Conservation (phyloP, 2,113 vertebrate species). For the Mormyrus lacerda region DNA sequence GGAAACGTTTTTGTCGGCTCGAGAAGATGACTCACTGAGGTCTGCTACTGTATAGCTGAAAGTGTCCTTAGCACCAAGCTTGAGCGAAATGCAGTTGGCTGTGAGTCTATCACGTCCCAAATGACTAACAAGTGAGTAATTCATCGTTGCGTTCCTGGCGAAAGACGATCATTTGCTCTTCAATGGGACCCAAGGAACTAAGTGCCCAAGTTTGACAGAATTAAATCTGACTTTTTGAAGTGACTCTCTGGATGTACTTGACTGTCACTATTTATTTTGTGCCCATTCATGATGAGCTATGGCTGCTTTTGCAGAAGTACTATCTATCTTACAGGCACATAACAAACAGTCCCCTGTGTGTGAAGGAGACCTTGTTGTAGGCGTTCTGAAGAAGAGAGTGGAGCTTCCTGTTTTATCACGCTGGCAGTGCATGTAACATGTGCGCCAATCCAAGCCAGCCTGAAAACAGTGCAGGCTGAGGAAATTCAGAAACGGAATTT, state of each 20-base stretch:
- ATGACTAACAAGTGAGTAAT: slow-evolving; percentile 30
- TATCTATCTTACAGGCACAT: slow-evolving; percentile 30
- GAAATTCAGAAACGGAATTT: neutral
- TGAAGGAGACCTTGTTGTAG: slow-evolving; percentile 28
- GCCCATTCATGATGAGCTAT: slow-evolving; percentile 28
- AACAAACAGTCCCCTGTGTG: slow-evolving; percentile 41
- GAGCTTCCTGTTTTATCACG: neutral
- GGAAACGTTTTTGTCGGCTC: neutral
- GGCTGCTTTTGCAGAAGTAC: slow-evolving; percentile 36
- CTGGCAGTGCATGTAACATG: neutral
- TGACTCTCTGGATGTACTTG: slow-evolving; percentile 37
- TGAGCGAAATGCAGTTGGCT: neutral
- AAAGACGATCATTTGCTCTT: slow-evolving; percentile 24
- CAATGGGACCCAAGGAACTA: slow-evolving; percentile 16
- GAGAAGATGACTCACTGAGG: neutral
- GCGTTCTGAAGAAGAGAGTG: slow-evolving; percentile 20
- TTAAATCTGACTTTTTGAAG: slow-evolving; percentile 35
- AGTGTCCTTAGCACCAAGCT: neutral
- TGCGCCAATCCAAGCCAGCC: neutral
- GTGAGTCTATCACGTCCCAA: slow-evolving; percentile 20
- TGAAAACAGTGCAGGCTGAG: neutral
- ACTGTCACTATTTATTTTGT: slow-evolving; percentile 46
- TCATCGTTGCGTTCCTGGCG: slow-evolving; percentile 25
- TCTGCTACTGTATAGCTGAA: neutral
- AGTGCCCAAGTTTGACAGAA: slow-evolving; percentile 34